Conservation (phyloP, 2,888 invertebrate genomes). For the Cataglyphis albicans region DNA sequence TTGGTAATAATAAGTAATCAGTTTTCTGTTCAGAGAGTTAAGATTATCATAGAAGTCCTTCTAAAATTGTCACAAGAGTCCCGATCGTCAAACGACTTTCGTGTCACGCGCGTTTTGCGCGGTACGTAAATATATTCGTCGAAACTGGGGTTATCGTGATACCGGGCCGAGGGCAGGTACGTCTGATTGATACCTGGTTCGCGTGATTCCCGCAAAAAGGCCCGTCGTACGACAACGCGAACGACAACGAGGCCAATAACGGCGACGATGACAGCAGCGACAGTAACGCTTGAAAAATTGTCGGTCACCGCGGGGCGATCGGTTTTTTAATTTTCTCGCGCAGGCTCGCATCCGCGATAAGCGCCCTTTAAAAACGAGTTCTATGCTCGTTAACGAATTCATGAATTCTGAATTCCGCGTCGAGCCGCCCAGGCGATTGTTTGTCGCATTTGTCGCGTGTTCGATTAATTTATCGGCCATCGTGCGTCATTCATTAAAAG, state of each 20-base stretch:
- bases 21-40: background rate
- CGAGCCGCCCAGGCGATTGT: conserved; percentile 42
- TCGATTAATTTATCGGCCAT: conserved; percentile 45
- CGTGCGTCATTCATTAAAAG: conserved; percentile 51
- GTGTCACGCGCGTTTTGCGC: conserved; percentile 31
- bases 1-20: background rate
- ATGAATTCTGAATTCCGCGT: conserved; percentile 46
- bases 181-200: conserved; percentile 83
- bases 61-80: conserved; percentile 1
- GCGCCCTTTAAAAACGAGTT: conserved; percentile 45
- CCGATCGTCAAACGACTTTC: conserved; percentile 12
- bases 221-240: conserved; percentile 47
- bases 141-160: conserved; percentile 72
- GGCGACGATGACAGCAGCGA: conserved; percentile 43
- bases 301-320: conserved; percentile 45
- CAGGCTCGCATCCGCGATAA: conserved; percentile 50
- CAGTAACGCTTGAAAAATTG: conserved; percentile 55
- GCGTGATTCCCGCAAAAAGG: conserved; percentile 80
- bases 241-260: conserved; percentile 51
- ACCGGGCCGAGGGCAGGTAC: conserved; percentile 56
- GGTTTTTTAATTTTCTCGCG: conserved; percentile 57
- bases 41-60: conserved; percentile 1
- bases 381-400: conserved; percentile 55
- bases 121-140: conserved; percentile 68
- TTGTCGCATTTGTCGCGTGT: conserved; percentile 51